Conservation (phyloP, 2,797 vertebrate species). For the Lutjanus campechanus region DNA sequence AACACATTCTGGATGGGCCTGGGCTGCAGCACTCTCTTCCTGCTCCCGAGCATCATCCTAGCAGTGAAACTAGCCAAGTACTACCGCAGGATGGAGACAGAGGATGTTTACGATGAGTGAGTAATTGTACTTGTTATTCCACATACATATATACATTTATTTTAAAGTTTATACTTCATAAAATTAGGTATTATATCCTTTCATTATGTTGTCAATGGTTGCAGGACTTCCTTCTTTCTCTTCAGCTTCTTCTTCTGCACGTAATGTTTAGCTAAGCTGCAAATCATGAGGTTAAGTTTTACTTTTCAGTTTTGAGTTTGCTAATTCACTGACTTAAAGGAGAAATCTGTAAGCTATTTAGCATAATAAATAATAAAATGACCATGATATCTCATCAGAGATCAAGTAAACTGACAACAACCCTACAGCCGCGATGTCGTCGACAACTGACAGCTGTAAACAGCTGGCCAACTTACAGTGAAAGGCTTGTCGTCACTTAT, state of each 20-base stretch:
- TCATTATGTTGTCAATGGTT: constrained; percentile 34
- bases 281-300: not conserved
- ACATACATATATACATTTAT: not conserved
- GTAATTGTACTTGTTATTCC: constrained; percentile 64
- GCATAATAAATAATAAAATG: no score
- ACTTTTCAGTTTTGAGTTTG: constrained; percentile 8
- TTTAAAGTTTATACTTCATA: not conserved
- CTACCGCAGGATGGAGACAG: constrained; percentile 97
- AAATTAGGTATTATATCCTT: not conserved
- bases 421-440: no score
- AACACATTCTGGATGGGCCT: constrained; percentile 98
- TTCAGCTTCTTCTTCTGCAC: constrained; percentile 7
- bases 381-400: no score
- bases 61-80: constrained; percentile 95
- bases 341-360: no score
- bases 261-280: not conserved
- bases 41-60: constrained; percentile 94
- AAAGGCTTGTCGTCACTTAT: no score
- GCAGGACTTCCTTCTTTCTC: constrained; percentile 43
- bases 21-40: constrained; percentile 90
- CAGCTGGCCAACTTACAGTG: no score
- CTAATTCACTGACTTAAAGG: not conserved
- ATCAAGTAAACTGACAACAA: no score
- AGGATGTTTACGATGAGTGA: constrained; percentile 98
- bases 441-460: no score